Evolutionary conservation across 2,113 vertebrate species (phyloP), one percentile per base, ranked within the genome.

Genomic region (Pao palembangensis): DNA sequence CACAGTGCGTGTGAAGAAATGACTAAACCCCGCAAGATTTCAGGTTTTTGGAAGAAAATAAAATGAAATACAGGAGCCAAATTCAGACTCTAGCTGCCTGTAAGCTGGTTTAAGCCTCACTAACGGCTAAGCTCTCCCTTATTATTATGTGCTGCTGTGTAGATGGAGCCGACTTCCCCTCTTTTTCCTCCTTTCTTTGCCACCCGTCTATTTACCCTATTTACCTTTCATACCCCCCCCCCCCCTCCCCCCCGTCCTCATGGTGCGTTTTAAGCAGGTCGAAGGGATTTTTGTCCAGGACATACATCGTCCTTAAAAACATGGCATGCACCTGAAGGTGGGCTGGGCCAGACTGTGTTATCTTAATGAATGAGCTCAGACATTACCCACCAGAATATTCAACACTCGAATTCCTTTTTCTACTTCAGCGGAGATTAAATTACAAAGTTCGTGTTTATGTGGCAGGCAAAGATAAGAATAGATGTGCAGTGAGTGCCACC

Each of bases 31-130:
- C 58, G 34, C 51, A 60, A 82, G 71, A 84, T 72, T 85, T 83
- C 66, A 65, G 69, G 60, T 71, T 86, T 73, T 15, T 56, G 25
- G 69, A 59, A 54, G 50, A 58, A 50, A 60, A 51, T 18, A 44
- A 28, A 61, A 34, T 51, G 46, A 66, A 55, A 59, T 47, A 68
- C 57, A 51, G 73, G 61, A 68, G 76, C 76, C 78, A 83, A 81
- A 76, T 71, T 71, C 56, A 83, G 79, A 71, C 71, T 73, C 79
- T 74, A 75, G 69, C 69, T 58, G 77, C 84, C 79, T 73, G 63
- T 85, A 88, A 89, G 80, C 81, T 74, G 57, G 76, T 82, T 78
- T 80, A 76, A 84, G 75, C 74, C 63, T 75, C 67, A 68, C 76
- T 80, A 75, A 81, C 62, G 47, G 75, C 82, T 85, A 73, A 85